Evolutionary conservation across 2,113 vertebrate species (phyloP), one percentile per base, ranked within the genome.

Genomic region (Nyctereutes procyonoides): DNA sequence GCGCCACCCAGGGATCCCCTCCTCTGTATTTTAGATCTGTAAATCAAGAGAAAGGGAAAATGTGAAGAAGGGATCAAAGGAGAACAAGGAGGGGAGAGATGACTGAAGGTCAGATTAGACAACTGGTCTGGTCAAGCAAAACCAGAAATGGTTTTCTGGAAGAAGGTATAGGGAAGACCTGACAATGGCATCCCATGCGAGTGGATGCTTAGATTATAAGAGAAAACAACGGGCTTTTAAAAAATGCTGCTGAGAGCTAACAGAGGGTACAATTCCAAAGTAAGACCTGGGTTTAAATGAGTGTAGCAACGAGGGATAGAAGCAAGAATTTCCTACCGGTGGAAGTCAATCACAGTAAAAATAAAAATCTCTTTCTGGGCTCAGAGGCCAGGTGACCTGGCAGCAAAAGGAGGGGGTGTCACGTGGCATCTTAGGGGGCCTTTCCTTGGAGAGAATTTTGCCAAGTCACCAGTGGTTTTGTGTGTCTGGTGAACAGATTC

Each of bases 241-340:
- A 77, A 86, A 67, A 56, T 83, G 87, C 17, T 69, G 48, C 32
- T 88, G 63, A 35, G 38, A 84, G 88, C 13, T 53, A 91, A 83
- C 22, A 28, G 26, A 95, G 90, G 67, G 92, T 82, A 95, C 95
- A 89, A 86, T 48, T 74, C 90, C 81, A 55, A 98, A 82, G 53
- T 89, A 81, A 95, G 53, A 90, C 88, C 74, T 82, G 91, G 55
- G 48, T 51, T 94, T 93, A 92, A 93, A 63, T 30, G 28, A 51
- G 20, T 81, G 32, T 4, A 90, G 56, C 77, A 63, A 73, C 1
- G 24, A 79, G 28, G 32, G 11, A 28, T 67, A 81, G 51, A 62
- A 73, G 82, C 83, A 82, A 82, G 35, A 93, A 88, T 22, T 71
- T 58, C 6, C 13, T 56, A 81, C 62, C 28, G 60, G 28, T 82